Evolutionary conservation across 2,113 vertebrate genomes (phyloP).

Genomic region (Riparia riparia): DNA sequence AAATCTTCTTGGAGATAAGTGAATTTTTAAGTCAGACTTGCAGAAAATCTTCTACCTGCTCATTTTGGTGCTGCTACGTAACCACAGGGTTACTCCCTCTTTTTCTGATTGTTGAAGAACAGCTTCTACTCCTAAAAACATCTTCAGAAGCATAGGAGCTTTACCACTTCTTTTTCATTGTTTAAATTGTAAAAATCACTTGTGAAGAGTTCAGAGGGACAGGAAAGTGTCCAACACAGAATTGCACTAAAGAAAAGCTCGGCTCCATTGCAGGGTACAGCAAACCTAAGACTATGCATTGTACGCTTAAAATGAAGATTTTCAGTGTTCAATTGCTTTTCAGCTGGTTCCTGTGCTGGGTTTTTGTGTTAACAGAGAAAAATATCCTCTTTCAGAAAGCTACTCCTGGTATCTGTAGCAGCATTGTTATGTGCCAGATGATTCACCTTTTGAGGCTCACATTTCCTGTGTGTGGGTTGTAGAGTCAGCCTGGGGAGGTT

Average conservation of each 20-base stretch:
- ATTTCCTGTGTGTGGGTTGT: neutral
- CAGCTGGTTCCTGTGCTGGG: neutral
- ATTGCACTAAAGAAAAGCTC: neutral
- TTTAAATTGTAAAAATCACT: neutral
- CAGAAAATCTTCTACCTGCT: neutral
- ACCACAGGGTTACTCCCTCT: neutral
- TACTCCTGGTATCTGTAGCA: neutral
- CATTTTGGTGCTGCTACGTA: neutral
- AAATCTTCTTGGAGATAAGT: neutral
- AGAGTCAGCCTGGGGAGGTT: neutral
- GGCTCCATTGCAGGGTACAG: neutral
- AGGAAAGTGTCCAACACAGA: neutral
- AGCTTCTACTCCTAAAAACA: neutral
- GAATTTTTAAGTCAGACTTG: neutral
- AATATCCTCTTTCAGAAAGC: neutral
- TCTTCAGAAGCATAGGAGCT: neutral
- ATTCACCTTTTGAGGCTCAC: neutral
- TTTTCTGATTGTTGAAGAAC: neutral
- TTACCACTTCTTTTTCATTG: neutral
- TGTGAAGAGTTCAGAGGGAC: neutral
- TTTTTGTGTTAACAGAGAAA: neutral
- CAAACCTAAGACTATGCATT: neutral
- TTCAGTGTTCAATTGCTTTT: neutral
- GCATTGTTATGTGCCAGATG: neutral
- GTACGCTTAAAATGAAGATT: neutral